Base-by-base conservation (phyloP, 2,113 vertebrate genomes). In the Atherinomorus stipes region DNA sequence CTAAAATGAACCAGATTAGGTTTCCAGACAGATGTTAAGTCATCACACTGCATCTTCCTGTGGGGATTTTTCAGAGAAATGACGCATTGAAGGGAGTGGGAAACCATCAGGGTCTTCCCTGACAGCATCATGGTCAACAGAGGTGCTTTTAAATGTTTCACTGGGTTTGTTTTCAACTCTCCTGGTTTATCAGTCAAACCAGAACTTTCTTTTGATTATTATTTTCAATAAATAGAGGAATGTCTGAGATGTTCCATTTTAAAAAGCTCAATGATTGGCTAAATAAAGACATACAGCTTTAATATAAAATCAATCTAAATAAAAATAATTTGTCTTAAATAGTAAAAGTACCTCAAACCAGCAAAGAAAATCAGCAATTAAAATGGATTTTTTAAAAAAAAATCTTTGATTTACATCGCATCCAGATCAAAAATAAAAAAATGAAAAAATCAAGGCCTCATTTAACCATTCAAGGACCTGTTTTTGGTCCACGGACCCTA, bases 21-120 rank as follows among this genome's bases (percentile, higher is more conserved):
- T 58, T 40, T 63, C 62, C 5, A 38, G 13, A 49, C 1, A 73
- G 64, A 71, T 31, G 53, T 40, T 84, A 61, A 64, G 64, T 68
- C 37, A 62, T 64, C 68, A 68, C 81, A 77, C 23, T 60, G 49
- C 19, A 59, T 38, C 15, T 8, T 73, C 63, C 68, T 54, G 1
- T 53, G 74, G 77, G 76, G 51, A 56, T 45, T 64, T 70, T 38
- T 64, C 2, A n/a, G 49, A 68, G 52, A 47, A 72, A 54, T 42
- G 13, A 58, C 51, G 38, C 11, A 57, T 8, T 49, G 47, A 0
- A 57, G 52, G 52, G 63, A 60, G 64, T 26, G 23, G 37, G 50
- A 58, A 70, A 56, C 73, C 77, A 84, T 18, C 67, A 74, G 71
- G 79, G 73, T 86, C 84, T 76, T 44, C 73, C 62, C 45, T 61